Evolutionary conservation across 2,797 vertebrate species (phyloP).

Genomic region (Sebastolobus altivelis): DNA sequence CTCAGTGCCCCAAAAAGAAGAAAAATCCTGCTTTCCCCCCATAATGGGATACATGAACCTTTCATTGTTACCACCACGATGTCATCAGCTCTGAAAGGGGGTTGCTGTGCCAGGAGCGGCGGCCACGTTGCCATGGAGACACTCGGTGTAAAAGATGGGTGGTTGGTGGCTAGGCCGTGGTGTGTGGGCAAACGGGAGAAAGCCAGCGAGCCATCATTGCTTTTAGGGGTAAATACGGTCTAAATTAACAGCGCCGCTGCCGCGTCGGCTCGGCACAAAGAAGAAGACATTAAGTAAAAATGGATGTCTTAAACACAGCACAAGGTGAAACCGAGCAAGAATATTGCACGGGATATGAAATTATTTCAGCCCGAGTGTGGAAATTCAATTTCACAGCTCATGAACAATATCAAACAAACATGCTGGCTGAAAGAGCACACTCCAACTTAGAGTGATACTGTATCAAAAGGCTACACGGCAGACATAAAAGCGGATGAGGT

Average conservation of each 20-base stretch:
- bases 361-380: slow-evolving; percentile 78
- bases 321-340: slow-evolving; percentile 71
- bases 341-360: slow-evolving; percentile 77
- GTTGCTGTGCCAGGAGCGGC: slow-evolving; percentile 61
- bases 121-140: slow-evolving; percentile 72
- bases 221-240: slow-evolving; percentile 65
- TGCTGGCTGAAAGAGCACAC: slow-evolving; percentile 62
- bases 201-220: slow-evolving; percentile 43
- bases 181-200: slow-evolving; percentile 64
- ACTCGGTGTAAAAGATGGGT: slow-evolving; percentile 62
- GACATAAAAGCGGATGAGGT: slow-evolving; percentile 60
- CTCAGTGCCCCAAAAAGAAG: slow-evolving; percentile 12
- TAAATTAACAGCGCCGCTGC: slow-evolving; percentile 40
- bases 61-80: slow-evolving; percentile 74
- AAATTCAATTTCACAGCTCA: slow-evolving; percentile 83
- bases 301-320: slow-evolving; percentile 71
- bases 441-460: slow-evolving; percentile 63
- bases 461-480: slow-evolving; percentile 65
- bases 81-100: slow-evolving; percentile 66
- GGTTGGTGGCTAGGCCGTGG: slow-evolving; percentile 65
- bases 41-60: slow-evolving; percentile 51
- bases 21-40: not conserved
- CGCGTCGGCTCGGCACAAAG: slow-evolving; percentile 17
- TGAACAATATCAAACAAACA: slow-evolving; percentile 83
- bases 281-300: slow-evolving; percentile 55